Percentiles rank a stretch among this genome's conserved stretches.
Evolutionary conservation across 2,888 invertebrate genomes (phyloP).

Genomic region (Thymelicus acteon): DNA sequence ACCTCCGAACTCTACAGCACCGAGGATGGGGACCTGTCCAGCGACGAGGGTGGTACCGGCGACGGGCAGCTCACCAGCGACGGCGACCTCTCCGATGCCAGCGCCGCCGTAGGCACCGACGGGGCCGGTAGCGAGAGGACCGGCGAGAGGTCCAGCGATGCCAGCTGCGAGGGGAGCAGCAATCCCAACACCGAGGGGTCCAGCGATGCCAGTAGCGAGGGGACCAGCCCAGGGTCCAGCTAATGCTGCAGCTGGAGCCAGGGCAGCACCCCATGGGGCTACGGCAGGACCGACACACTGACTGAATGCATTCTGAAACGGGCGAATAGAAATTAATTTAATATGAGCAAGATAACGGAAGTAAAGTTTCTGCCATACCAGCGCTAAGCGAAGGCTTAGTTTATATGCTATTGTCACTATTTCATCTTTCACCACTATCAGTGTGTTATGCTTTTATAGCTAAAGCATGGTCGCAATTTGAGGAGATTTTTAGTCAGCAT

Average conservation of each 20-base stretch:
- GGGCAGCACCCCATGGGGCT: neutral
- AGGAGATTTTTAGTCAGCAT: too few species aligned
- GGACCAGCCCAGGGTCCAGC: constrained; percentile 34
- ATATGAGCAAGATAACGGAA: too few species aligned
- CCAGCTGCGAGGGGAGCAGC: constrained; percentile 39
- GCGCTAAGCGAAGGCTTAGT: too few species aligned
- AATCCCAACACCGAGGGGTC: constrained; percentile 1
- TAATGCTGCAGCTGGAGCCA: too few species aligned
- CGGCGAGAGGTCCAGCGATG: constrained; percentile 39
- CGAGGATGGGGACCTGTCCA: constrained; percentile 49
- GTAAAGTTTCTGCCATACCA: too few species aligned
- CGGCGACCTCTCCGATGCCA: constrained; percentile 53
- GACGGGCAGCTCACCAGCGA: constrained; percentile 49
- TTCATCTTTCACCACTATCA: too few species aligned
- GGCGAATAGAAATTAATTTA: neutral
- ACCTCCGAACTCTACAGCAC: constrained; percentile 49
- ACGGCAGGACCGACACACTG: constrained; percentile 1
- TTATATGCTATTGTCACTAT: too few species aligned
- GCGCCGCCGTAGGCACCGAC: constrained; percentile 48
- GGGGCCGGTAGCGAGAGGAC: constrained; percentile 38
- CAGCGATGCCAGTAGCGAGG: constrained; percentile 5
- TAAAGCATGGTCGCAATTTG: too few species aligned
- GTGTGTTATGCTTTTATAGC: too few species aligned
- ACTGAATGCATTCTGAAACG: constrained; percentile 18
- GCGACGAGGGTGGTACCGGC: constrained; percentile 48